Percentiles rank a stretch among this genome's conserved stretches.
Conservation (phyloP, 1,140 invertebrate genomes). For the Drosophila repletoides region DNA sequence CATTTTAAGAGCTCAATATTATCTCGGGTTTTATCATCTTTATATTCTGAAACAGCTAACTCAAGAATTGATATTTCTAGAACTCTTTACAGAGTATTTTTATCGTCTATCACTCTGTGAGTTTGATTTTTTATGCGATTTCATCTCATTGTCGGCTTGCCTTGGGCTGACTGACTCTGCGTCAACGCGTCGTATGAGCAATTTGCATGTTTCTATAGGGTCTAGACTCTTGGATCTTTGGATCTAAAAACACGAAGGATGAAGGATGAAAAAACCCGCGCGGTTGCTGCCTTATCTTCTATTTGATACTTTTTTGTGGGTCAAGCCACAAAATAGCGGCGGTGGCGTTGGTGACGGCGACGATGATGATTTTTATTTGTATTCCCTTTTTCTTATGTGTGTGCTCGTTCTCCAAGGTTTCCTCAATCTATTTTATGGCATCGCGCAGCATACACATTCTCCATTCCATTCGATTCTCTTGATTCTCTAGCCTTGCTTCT, state of each 20-base stretch:
- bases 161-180: background rate
- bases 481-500: too few species aligned
- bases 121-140: conserved; percentile 10
- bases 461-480: too few species aligned
- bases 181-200: conserved; percentile 52
- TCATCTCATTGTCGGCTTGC: conserved; percentile 12
- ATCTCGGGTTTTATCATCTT: too few species aligned
- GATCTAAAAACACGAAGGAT: background rate
- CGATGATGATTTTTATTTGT: conserved; percentile 36
- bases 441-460: conserved; percentile 12
- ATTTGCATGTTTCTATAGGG: conserved; percentile 42
- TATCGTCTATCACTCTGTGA: background rate
- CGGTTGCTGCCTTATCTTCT: conserved; percentile 2
- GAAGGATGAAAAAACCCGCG: background rate
- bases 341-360: conserved; percentile 25
- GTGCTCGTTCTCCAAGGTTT: conserved; percentile 26
- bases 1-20: too few species aligned
- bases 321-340: conserved; percentile 66
- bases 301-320: conserved; percentile 62
- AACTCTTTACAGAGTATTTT: background rate
- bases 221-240: conserved; percentile 24
- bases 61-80: background rate
- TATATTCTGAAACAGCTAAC: too few species aligned
- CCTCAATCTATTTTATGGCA: conserved; percentile 67
- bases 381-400: background rate